Percentiles rank a stretch among this genome's conserved stretches.
Conservation (phyloP, 37 sponge, comb jelly and placozoan genomes). For the Bolinopsis microptera region DNA sequence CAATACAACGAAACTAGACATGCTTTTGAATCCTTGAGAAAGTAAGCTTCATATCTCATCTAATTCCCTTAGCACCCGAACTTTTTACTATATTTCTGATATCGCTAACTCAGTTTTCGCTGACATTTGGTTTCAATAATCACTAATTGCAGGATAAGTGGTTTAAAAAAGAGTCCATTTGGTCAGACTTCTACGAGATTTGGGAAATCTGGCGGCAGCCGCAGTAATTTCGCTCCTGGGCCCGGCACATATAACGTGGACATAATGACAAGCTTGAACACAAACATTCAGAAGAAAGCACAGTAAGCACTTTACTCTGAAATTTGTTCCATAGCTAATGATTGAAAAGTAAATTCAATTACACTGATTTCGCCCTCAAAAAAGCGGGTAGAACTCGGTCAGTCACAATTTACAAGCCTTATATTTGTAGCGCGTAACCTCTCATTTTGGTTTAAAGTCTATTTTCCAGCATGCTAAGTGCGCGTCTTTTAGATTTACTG, state of each 20-base stretch:
- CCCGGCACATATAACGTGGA: slow-evolving; percentile 86
- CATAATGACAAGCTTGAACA: slow-evolving; percentile 72
- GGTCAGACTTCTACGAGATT: slow-evolving; percentile 90
- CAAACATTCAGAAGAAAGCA: slow-evolving; percentile 74
- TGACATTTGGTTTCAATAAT: too few species aligned
- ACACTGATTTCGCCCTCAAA: neutral
- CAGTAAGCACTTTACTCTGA: slow-evolving; percentile 67
- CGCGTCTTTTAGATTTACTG: neutral
- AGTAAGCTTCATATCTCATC: slow-evolving; percentile 61
- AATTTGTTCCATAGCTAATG: neutral
- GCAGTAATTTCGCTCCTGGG: slow-evolving; percentile 69
- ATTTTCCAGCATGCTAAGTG: neutral
- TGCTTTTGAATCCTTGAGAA: slow-evolving; percentile 72
- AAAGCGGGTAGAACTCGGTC: neutral
- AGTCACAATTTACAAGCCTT: neutral
- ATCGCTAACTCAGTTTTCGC: too few species aligned
- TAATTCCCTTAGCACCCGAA: too few species aligned
- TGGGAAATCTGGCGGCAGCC: neutral
- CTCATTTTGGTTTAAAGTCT: neutral
- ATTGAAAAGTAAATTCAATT: neutral
- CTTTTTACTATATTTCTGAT: too few species aligned
- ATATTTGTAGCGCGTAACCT: neutral
- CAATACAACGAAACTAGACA: slow-evolving; percentile 86
- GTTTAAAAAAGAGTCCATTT: slow-evolving; percentile 84
- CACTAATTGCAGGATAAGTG: slow-evolving; percentile 71